Evolutionary conservation across 2,113 vertebrate genomes (phyloP).

Genomic region (Parotia lawesii): DNA sequence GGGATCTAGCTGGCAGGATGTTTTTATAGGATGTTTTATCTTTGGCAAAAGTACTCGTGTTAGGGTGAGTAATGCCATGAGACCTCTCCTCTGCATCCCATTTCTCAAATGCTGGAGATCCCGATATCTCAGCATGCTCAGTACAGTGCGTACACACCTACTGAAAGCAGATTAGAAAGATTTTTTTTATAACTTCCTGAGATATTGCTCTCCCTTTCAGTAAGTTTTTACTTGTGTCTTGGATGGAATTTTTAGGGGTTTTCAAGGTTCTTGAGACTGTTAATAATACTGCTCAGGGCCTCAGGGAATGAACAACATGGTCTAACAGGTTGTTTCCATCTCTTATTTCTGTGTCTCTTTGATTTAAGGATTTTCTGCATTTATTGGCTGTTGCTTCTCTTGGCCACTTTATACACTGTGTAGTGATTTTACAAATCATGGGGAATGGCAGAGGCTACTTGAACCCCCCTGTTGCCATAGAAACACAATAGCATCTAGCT

Average conservation of each 20-base stretch:
- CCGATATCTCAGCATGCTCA: background rate
- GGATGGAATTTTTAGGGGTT: constrained; percentile 34
- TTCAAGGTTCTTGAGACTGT: constrained; percentile 22
- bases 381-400: constrained; percentile 39
- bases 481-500: constrained; percentile 45
- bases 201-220: constrained; percentile 1
- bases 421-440: constrained; percentile 19
- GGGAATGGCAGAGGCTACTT: constrained; percentile 36
- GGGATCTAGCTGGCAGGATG: background rate
- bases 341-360: constrained; percentile 37
- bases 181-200: constrained; percentile 2
- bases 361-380: constrained; percentile 61
- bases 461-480: constrained; percentile 29
- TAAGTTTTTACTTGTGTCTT: constrained; percentile 36
- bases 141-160: rapidly evolving
- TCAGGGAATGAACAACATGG: background rate
- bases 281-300: constrained; percentile 18
- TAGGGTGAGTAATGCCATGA: background rate
- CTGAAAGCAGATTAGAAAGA: background rate
- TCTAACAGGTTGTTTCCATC: constrained; percentile 45
- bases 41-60: background rate
- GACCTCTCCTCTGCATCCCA: background rate
- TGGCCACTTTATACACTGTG: background rate
- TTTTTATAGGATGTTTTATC: background rate
- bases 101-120: background rate